Base-by-base conservation (phyloP, 2,888 invertebrate genomes). In the Drosophila nr. medialis region DNA sequence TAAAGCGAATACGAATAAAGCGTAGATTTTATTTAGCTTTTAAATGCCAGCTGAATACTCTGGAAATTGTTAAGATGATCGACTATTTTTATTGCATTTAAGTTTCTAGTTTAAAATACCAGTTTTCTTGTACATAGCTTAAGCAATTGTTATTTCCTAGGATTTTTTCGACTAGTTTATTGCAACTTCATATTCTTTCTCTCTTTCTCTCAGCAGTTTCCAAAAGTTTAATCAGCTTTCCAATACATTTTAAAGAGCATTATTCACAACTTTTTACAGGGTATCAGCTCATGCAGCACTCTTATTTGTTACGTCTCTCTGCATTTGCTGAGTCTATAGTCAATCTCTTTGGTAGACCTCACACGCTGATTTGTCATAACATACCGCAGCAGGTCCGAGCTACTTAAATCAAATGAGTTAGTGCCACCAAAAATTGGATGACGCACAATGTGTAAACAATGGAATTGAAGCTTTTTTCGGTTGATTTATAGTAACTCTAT, bases 341-440 rank as follows among this genome's bases (percentile, higher is more conserved):
- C n/a, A 8, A 40, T 40, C 5, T 55, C 5, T 21, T 42, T 59
- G 1, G 51, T 18, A 61, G 78, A 77, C 84, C 87, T 38, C 84
- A 84, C 78, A 86, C 71, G 64, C 54, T 32, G 75, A 53, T 51
- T 65, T 84, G 84, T 81, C 84, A 86, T 84, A 86, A 81, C 72
- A 77, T 18, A 48, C 45, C 62, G 49, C 73, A 38, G 51, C 72
- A 69, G 42, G 48, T 29, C 24, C 56, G 5, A 58, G 75, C 85
- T 83, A 85, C 82, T 83, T 83, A 88, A 88, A 77, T 86, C 85
- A 76, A 86, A 88, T 86, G 83, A 88, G 78, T 77, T 77, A 78
- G 77, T 81, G 86, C 86, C 86, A 81, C 88, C 76, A 88, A 86
- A 81, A 73, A 72, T 77, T 75, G 51, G 64, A 30, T 86, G 81